Evolutionary conservation across 2,888 invertebrate species (phyloP).

Genomic region (Caenorhabditis uteleia): DNA sequence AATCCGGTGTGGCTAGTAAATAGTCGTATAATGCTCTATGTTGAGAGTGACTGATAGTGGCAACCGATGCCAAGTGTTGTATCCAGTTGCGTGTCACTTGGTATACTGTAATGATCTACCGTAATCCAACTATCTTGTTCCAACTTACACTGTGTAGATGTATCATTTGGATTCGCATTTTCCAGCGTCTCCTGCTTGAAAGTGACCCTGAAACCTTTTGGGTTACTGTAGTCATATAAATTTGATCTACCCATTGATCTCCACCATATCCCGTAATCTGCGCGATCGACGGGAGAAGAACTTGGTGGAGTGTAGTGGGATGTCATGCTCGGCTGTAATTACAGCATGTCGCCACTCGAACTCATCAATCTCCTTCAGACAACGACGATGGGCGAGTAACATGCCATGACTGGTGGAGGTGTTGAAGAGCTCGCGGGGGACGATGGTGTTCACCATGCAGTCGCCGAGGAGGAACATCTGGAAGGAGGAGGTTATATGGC

Average conservation of each 20-base stretch:
- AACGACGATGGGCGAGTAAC: constrained; percentile 34
- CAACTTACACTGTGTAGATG: constrained; percentile 18
- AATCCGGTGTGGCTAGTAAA: constrained; percentile 18
- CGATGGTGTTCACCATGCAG: constrained; percentile 41
- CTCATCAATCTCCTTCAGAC: constrained; percentile 34
- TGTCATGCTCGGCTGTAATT: constrained; percentile 37
- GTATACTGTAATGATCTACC: constrained; percentile 20
- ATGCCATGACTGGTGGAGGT: constrained; percentile 32
- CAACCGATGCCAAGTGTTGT: constrained; percentile 32
- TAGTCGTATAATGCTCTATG: constrained; percentile 24
- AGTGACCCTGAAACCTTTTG: constrained; percentile 13
- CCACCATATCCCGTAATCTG: constrained; percentile 31
- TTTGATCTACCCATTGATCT: constrained; percentile 31
- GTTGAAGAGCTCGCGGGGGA: constrained; percentile 38
- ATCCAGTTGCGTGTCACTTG: constrained; percentile 32
- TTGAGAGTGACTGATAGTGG: constrained; percentile 30
- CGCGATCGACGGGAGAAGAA: constrained; percentile 27
- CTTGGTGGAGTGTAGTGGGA: constrained; percentile 42
- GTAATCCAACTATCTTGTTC: not conserved
- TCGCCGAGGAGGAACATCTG: constrained; percentile 43
- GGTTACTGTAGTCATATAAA: not conserved
- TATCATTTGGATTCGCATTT: constrained; percentile 27
- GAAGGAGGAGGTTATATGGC: no score
- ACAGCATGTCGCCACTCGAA: constrained; percentile 45
- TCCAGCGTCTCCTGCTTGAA: constrained; percentile 26